Conservation (phyloP, 2,113 vertebrate genomes). For the Speoplatyrhinus poulsoni region DNA sequence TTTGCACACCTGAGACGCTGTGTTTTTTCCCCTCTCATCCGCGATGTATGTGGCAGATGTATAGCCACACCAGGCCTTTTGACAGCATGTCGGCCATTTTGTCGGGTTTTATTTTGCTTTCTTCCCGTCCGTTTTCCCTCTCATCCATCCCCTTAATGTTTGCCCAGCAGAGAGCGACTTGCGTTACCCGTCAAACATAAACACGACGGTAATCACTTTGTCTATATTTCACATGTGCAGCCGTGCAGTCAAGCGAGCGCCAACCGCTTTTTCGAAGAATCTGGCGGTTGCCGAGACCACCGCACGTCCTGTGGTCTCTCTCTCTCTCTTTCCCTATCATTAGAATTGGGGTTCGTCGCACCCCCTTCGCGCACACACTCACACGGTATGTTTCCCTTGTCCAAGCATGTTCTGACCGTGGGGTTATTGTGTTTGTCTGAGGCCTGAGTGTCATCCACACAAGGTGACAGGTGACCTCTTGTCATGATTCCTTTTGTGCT, state of each 20-base stretch:
- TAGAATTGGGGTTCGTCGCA: too few species aligned
- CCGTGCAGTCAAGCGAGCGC: slow-evolving; percentile 69
- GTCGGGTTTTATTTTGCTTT: background rate
- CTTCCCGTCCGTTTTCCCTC: slow-evolving; percentile 3
- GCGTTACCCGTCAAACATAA: slow-evolving; percentile 76
- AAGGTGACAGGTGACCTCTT: too few species aligned
- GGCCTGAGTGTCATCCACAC: too few species aligned
- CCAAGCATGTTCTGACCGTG: too few species aligned
- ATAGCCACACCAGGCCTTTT: too few species aligned
- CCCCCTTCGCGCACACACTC: too few species aligned
- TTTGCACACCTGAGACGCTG: background rate
- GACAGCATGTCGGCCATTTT: too few species aligned
- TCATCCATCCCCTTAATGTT: slow-evolving; percentile 61
- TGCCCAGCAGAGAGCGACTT: slow-evolving; percentile 71
- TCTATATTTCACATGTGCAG: slow-evolving; percentile 78
- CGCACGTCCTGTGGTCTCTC: slow-evolving; percentile 55
- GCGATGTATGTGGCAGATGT: too few species aligned
- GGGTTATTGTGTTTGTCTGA: too few species aligned
- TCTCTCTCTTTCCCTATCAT: too few species aligned
- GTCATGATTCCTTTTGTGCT: too few species aligned
- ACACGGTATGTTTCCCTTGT: too few species aligned
- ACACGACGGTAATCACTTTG: slow-evolving; percentile 71
- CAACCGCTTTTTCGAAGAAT: slow-evolving; percentile 65
- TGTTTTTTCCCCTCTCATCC: background rate
- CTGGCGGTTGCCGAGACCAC: slow-evolving; percentile 61